Evolutionary conservation across 2,888 invertebrate genomes (phyloP).

Genomic region (Norana najaformis): DNA sequence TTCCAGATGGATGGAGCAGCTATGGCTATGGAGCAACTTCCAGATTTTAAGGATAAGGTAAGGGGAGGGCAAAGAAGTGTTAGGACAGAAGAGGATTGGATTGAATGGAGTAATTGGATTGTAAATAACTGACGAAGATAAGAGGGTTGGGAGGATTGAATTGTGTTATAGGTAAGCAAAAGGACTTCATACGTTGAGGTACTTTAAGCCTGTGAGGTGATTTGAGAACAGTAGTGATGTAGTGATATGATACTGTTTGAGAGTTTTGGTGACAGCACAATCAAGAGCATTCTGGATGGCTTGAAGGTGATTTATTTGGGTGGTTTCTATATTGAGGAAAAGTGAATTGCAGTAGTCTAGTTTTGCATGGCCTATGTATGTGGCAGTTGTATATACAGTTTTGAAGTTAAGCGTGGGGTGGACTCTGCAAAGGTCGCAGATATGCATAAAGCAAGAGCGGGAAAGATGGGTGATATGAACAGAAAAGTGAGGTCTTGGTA

Average conservation of each 20-base stretch:
- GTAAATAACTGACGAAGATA: neutral
- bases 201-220: neutral
- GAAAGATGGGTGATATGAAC: too few relatives aligned
- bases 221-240: neutral
- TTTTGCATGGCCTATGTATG: neutral
- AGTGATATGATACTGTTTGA: neutral
- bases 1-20: too few relatives aligned
- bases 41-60: neutral
- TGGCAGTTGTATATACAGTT: neutral
- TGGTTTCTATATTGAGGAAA: neutral
- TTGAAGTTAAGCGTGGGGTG: neutral
- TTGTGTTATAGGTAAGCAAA: neutral
- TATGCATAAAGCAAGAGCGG: slow-evolving; percentile 2
- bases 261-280: neutral
- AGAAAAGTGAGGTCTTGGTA: too few relatives aligned
- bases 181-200: neutral
- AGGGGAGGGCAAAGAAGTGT: neutral
- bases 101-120: neutral
- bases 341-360: neutral
- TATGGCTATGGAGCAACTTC: neutral
- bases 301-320: neutral
- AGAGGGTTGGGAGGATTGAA: neutral
- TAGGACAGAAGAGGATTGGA: too few relatives aligned
- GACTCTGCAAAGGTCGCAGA: neutral
- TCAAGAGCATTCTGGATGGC: neutral